Conservation (phyloP, 35 echinoderm and acorn worm species). For the Holothuria glaberrima region DNA sequence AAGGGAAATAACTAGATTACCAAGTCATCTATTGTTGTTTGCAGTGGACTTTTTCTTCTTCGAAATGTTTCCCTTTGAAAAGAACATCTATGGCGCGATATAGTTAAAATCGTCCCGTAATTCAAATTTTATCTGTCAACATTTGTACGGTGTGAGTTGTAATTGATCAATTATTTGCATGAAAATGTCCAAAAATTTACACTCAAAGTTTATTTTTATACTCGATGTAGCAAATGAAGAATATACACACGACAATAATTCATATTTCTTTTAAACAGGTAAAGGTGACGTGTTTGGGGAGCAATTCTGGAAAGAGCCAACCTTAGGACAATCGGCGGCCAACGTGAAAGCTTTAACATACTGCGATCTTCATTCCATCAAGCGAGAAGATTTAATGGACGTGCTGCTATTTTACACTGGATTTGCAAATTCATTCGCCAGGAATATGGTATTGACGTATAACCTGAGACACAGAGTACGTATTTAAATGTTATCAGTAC, state of each 20-base stretch:
- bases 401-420: slow-evolving; percentile 89
- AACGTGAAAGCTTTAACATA: slow-evolving; percentile 97
- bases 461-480: slow-evolving; percentile 94
- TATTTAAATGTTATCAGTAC: background rate
- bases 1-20: background rate
- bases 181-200: background rate
- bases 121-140: too few species aligned
- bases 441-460: slow-evolving; percentile 99
- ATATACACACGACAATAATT: too few species aligned
- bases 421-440: slow-evolving; percentile 91
- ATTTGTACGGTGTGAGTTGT: background rate
- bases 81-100: too few species aligned
- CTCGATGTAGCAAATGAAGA: too few species aligned
- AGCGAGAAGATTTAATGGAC: slow-evolving; percentile 85
- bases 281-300: slow-evolving; percentile 97
- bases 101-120: too few species aligned
- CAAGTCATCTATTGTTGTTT: background rate
- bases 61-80: too few species aligned
- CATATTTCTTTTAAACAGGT: slow-evolving; percentile 45
- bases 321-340: slow-evolving; percentile 88
- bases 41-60: background rate
- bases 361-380: slow-evolving; percentile 95
- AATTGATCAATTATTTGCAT: background rate
- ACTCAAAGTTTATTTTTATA: background rate
- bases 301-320: slow-evolving; percentile 83